These are phyloP conservation scores for Osmerus mordax DNA, from an alignment of 2,113 vertebrate genomes.

Conservation along the genomic window DNA sequence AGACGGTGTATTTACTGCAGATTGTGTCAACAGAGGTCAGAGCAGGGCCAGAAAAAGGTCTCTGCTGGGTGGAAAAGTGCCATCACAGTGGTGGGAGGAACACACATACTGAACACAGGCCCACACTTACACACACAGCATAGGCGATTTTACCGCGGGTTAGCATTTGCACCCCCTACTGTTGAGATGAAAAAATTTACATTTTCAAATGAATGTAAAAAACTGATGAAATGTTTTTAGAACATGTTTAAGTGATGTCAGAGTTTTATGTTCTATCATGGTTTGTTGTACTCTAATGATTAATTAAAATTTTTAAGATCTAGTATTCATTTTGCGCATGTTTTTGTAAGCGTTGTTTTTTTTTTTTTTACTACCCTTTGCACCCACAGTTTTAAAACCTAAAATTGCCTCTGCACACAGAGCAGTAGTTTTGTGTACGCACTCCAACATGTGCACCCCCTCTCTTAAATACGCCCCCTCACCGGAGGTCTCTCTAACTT, in stretches of 20 bases:
- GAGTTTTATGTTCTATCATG: too few relatives aligned
- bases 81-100: constrained; percentile 41
- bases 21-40: constrained; percentile 37
- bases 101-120: constrained; percentile 24
- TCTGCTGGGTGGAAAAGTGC: constrained; percentile 52
- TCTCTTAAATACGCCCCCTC: constrained; percentile 59
- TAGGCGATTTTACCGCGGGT: neutral
- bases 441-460: constrained; percentile 40
- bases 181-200: too few relatives aligned
- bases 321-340: too few relatives aligned
- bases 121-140: constrained; percentile 24
- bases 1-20: constrained; percentile 39
- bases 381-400: too few relatives aligned
- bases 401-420: constrained; percentile 12
- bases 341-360: too few relatives aligned
- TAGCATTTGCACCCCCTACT: neutral
- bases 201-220: too few relatives aligned
- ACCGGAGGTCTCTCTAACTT: constrained; percentile 56
- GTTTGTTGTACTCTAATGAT: too few relatives aligned
- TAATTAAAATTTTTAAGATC: too few relatives aligned
- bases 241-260: too few relatives aligned
- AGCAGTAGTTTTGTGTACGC: constrained; percentile 28
- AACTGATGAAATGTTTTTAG: too few relatives aligned
- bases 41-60: constrained; percentile 46
- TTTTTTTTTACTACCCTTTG: too few relatives aligned